These are phyloP conservation scores for Alouatta palliata DNA, from an alignment of 2,113 vertebrate species.

Conservation along the genomic window DNA sequence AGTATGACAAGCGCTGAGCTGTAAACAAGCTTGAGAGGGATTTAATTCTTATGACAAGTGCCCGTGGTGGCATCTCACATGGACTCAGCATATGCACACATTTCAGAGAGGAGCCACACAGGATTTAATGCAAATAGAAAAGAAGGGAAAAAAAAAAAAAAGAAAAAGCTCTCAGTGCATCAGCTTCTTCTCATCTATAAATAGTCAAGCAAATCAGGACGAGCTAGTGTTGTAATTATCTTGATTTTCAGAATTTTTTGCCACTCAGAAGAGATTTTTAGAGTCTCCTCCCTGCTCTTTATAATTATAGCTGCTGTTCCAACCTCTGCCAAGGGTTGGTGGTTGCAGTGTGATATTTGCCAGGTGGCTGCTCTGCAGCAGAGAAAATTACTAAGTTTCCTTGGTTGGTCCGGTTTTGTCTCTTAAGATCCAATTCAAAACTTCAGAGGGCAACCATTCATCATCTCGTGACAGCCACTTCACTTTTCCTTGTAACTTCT, in stretches of 20 bases:
- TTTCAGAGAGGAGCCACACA: constrained; percentile 82
- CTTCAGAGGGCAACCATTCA: constrained; percentile 57
- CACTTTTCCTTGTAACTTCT: constrained; percentile 7
- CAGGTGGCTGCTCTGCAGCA: constrained; percentile 58
- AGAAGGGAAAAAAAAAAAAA: background rate
- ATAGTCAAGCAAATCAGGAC: constrained; percentile 81
- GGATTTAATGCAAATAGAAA: constrained; percentile 84
- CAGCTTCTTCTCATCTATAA: constrained; percentile 81
- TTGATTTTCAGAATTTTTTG: constrained; percentile 81
- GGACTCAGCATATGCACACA: constrained; percentile 85
- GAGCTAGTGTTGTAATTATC: constrained; percentile 81
- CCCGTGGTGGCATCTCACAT: constrained; percentile 86
- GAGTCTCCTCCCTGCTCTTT: constrained; percentile 53
- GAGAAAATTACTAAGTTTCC: constrained; percentile 46
- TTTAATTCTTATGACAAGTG: constrained; percentile 90
- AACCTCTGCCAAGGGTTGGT: constrained; percentile 60
- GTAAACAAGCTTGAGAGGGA: constrained; percentile 89
- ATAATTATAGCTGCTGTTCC: constrained; percentile 68
- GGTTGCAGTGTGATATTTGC: constrained; percentile 8
- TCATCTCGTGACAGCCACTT: constrained; percentile 59
- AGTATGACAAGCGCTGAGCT: constrained; percentile 88
- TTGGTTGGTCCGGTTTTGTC: constrained; percentile 40
- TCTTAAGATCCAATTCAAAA: constrained; percentile 55
- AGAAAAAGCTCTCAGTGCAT: constrained; percentile 74
- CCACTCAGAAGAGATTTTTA: constrained; percentile 70